Percentiles rank a stretch among this genome's conserved stretches.
Evolutionary conservation across 2,888 invertebrate species (phyloP).

Genomic region (Chymomyza amoena): DNA sequence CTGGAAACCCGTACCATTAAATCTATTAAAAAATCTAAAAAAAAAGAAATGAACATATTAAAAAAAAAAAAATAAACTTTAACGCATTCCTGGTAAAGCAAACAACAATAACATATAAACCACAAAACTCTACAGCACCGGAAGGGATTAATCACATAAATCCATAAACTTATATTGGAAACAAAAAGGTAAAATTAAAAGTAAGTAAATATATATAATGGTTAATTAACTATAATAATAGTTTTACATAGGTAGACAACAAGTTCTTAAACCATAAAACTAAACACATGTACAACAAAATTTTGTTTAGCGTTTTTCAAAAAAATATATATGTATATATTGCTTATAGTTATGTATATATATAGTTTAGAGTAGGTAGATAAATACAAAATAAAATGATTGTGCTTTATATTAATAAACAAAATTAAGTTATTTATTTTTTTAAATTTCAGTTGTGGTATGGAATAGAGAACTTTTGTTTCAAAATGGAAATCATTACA

Average conservation of each 20-base stretch:
- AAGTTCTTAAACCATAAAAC: slow-evolving; percentile 7
- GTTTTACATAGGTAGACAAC: slow-evolving; percentile 8
- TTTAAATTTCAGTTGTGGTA: neutral
- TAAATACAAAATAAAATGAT: slow-evolving; percentile 6
- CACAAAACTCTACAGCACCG: slow-evolving; percentile 50
- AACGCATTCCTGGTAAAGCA: neutral
- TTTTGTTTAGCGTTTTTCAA: neutral
- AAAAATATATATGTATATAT: slow-evolving; percentile 6
- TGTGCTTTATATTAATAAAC: neutral
- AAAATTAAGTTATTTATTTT: neutral
- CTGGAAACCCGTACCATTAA: neutral
- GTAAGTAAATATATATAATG: slow-evolving; percentile 6
- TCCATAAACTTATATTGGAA: slow-evolving; percentile 11
- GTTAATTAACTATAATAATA: neutral
- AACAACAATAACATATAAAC: slow-evolving; percentile 23
- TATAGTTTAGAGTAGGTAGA: neutral
- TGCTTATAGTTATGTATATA: neutral
- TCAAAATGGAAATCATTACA: neutral
- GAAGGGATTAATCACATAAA: slow-evolving; percentile 65
- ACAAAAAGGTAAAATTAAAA: neutral
- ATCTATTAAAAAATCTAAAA: neutral
- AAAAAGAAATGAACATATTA: slow-evolving; percentile 5
- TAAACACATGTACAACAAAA: neutral
- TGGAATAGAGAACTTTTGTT: neutral
- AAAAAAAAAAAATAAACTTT: slow-evolving; percentile 16